Evolutionary conservation across 2,113 vertebrate genomes (phyloP), one percentile per base, ranked within the genome.

Genomic region (Amphilophus citrinellus): DNA sequence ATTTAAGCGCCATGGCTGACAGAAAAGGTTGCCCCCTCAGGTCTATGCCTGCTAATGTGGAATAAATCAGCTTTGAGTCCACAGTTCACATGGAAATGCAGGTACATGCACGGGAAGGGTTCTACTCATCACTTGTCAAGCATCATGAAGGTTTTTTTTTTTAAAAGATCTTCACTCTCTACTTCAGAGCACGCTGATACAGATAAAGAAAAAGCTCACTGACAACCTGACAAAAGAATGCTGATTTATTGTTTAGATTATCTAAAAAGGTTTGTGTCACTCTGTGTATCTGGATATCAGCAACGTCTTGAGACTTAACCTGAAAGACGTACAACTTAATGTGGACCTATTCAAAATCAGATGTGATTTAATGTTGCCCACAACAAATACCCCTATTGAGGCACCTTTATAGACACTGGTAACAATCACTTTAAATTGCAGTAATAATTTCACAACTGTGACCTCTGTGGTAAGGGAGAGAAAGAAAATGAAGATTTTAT

Each of bases 1-100:
- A 77, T 89, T 63, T 87, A 73, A 85, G 78, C 27, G 86, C 77
- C 84, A 85, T n/a, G 63, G 76, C 86, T 85, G 82, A 85, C 86
- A 82, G 80, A 85, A 57, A 82, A 62, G 84, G 82, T 63, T 61
- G 82, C 80, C 81, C 83, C 78, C 80, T 82, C 47, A n/a, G 63
- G 80, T 83, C 77, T 71, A 61, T 84, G 91, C 85, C 88, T 82
- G 47, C 44, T 77, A 61, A 84, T 84, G 76, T 42, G 50, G 58
- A 86, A 88, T 79, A 86, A 78, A 47, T 68, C 63, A 47, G 22
- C 63, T 47, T 39, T 10, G 56, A 77, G 77, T 79, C 65, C 61
- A 58, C 35, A 22, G 7, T 30, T 58, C 71, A 58, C 61, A 22
- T 11, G 59, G 8, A 27, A 14, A 44, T 9, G 32, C 32, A 8